These are phyloP conservation scores for Lynx canadensis DNA, from an alignment of 2,113 vertebrate species.

Conservation along the genomic window DNA sequence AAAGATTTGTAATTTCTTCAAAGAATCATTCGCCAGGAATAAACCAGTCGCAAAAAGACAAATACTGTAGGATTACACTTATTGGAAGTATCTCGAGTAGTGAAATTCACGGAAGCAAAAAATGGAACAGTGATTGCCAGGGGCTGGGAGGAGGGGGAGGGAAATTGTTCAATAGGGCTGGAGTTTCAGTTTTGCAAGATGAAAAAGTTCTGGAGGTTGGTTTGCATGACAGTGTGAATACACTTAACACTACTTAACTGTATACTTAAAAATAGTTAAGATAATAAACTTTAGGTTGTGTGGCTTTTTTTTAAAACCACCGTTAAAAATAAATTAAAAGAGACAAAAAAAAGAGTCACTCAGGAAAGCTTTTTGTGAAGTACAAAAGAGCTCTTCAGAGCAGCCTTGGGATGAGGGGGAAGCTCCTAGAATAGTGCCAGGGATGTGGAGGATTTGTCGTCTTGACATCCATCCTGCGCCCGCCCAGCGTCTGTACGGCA, in stretches of 20 bases:
- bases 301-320: not conserved
- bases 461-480: not conserved
- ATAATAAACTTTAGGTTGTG: not conserved
- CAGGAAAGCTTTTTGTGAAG: constrained; percentile 5
- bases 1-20: constrained; percentile 34
- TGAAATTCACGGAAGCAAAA: constrained; percentile 8
- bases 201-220: not conserved
- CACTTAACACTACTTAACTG: not conserved
- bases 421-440: not conserved
- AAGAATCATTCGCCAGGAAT: constrained; percentile 11
- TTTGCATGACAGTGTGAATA: not conserved
- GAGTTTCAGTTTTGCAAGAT: not conserved
- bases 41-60: not conserved
- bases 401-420: not conserved
- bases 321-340: not conserved
- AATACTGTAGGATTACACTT: not conserved
- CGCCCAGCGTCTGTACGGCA: not conserved
- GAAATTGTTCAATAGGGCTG: not conserved
- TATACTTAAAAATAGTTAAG: not conserved
- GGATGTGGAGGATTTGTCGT: not conserved
- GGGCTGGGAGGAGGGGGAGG: not conserved
- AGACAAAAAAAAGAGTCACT: not conserved
- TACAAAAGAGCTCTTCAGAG: not conserved
- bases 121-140: not conserved
- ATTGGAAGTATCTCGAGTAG: not conserved